Evolutionary conservation across 2,113 vertebrate species (phyloP).

Genomic region (Steatornis caripensis): DNA sequence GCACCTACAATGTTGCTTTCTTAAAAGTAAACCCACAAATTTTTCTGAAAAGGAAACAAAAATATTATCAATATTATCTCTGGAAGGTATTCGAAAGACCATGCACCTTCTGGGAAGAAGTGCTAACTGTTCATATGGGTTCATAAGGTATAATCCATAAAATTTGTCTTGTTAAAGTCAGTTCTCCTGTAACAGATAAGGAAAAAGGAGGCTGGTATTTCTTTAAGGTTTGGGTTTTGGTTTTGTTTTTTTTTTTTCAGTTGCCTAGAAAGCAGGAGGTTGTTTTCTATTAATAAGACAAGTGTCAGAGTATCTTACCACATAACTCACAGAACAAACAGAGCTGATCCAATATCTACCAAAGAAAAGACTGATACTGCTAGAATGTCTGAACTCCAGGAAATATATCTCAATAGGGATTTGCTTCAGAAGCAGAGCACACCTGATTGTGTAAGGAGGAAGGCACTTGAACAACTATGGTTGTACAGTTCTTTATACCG

Average conservation of each 20-base stretch:
- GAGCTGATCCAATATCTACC: neutral
- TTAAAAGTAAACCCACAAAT: neutral
- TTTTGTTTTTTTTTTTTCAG: neutral
- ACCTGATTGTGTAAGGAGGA: neutral
- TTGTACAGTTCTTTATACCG: neutral
- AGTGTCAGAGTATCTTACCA: neutral
- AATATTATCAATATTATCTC: neutral
- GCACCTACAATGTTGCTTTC: neutral
- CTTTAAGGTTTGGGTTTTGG: neutral
- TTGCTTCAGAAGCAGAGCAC: neutral
- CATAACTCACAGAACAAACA: neutral
- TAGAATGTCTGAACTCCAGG: neutral
- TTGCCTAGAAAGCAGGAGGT: neutral
- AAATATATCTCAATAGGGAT: neutral
- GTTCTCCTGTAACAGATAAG: neutral
- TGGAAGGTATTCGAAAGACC: neutral
- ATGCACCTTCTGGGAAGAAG: neutral
- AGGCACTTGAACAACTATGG: neutral
- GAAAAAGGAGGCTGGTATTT: neutral
- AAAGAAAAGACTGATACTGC: neutral
- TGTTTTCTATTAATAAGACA: neutral
- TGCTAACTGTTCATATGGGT: neutral
- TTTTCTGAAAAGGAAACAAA: neutral
- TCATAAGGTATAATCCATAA: neutral
- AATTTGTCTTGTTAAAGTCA: neutral